Evolutionary conservation across 2,888 invertebrate species (phyloP).

Genomic region (Fragum whitleyi): DNA sequence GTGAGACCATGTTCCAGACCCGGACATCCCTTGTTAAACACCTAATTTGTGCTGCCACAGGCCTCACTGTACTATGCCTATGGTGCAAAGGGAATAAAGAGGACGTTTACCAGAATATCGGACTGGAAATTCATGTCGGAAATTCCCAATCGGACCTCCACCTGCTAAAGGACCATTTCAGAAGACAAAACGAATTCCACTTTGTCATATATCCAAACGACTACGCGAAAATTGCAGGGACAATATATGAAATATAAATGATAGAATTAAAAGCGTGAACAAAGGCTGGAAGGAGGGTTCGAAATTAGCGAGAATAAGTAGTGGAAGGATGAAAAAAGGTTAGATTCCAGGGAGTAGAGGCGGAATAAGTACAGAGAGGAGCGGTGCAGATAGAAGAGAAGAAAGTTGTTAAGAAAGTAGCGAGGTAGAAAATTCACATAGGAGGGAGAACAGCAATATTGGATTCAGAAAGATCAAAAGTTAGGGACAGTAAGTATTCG

Average conservation of each 20-base stretch:
- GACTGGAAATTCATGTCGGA: conserved; percentile 24
- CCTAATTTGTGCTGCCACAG: background rate
- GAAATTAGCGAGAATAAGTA: background rate
- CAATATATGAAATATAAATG: conserved; percentile 23
- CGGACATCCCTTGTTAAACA: conserved; percentile 21
- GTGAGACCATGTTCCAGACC: conserved; percentile 24
- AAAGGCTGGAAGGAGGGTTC: conserved; percentile 30
- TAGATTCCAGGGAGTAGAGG: background rate
- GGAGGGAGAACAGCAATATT: background rate
- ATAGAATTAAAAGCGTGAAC: conserved; percentile 22
- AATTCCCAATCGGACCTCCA: background rate
- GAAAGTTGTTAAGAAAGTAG: background rate
- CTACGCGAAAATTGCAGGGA: conserved; percentile 27
- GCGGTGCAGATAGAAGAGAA: background rate
- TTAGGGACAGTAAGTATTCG: too few relatives aligned
- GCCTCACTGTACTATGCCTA: conserved; percentile 30
- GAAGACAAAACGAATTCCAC: conserved; percentile 25
- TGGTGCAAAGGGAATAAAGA: conserved; percentile 33
- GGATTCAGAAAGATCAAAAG: too few relatives aligned
- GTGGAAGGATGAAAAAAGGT: too few relatives aligned
- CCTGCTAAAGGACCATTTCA: conserved; percentile 6
- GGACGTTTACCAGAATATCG: conserved; percentile 34
- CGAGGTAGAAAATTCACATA: background rate
- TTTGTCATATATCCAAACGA: conserved; percentile 31
- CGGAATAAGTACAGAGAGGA: background rate